Evolutionary conservation across 2,113 vertebrate species (phyloP).

Genomic region (Zosterops pallidus): DNA sequence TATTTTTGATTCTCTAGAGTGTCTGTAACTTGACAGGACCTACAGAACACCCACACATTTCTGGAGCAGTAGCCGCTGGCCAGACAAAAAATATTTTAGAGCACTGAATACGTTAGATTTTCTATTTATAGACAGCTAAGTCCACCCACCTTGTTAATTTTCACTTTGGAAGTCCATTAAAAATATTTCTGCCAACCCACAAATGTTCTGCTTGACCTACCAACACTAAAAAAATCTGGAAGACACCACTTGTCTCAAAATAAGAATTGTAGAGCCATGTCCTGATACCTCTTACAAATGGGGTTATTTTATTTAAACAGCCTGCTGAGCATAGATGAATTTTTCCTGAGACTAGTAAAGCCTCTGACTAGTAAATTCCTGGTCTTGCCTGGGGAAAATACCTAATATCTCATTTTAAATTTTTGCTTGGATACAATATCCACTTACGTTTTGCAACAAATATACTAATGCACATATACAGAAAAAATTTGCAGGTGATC

Average conservation of each 20-base stretch:
- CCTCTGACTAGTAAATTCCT: neutral
- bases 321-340: neutral
- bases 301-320: neutral
- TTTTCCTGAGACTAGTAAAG: neutral
- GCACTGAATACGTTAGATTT: neutral
- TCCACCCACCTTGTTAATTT: neutral
- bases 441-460: neutral
- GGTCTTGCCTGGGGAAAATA: neutral
- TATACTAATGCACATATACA: neutral
- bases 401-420: neutral
- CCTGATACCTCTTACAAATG: neutral
- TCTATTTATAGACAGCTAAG: neutral
- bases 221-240: neutral
- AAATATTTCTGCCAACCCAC: neutral
- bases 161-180: neutral
- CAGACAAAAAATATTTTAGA: neutral
- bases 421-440: neutral
- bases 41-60: neutral
- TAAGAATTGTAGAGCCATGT: neutral
- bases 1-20: neutral
- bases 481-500: neutral
- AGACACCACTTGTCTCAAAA: neutral
- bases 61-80: neutral
- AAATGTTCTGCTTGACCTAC: neutral
- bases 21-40: neutral